Percentiles rank a stretch among this genome's conserved stretches.
phyloP scores from a whole-genome alignment of 2,888 invertebrate species.

The Callosobruchus maculatus region DNA sequence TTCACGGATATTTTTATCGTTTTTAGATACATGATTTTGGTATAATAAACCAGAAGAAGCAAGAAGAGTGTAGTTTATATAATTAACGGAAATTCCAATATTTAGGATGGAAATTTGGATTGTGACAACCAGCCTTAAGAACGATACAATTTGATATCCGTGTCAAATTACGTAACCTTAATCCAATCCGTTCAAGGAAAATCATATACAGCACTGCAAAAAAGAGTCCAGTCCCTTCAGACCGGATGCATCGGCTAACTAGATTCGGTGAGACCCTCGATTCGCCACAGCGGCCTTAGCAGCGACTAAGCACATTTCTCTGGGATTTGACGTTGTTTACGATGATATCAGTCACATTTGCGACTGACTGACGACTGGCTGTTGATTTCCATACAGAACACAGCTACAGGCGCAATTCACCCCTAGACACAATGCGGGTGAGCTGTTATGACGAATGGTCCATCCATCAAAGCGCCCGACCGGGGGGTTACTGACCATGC shows the following conservation, averaged over 20 bases:
- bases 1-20: too few relatives aligned
- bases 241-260: background rate
- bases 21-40: too few relatives aligned
- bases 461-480: conserved; percentile 36
- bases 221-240: background rate
- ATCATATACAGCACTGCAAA: background rate
- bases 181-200: background rate
- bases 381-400: conserved; percentile 39
- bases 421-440: conserved; percentile 39
- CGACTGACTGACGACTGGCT: conserved; percentile 37
- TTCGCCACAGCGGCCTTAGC: conserved; percentile 28
- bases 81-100: too few relatives aligned
- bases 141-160: background rate
- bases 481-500: conserved; percentile 38
- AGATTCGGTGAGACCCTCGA: conserved; percentile 3
- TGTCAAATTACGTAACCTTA: background rate
- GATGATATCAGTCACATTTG: conserved; percentile 44
- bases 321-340: conserved; percentile 32
- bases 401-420: conserved; percentile 26
- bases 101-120: too few relatives aligned
- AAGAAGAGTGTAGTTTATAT: too few relatives aligned
- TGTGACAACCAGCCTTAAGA: background rate
- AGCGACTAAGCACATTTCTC: conserved; percentile 23
- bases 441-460: conserved; percentile 45
- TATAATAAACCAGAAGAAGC: too few relatives aligned